phyloP scores from a whole-genome alignment of 2,888 invertebrate species.

The Acanthococcus lagerstroemiae region DNA sequence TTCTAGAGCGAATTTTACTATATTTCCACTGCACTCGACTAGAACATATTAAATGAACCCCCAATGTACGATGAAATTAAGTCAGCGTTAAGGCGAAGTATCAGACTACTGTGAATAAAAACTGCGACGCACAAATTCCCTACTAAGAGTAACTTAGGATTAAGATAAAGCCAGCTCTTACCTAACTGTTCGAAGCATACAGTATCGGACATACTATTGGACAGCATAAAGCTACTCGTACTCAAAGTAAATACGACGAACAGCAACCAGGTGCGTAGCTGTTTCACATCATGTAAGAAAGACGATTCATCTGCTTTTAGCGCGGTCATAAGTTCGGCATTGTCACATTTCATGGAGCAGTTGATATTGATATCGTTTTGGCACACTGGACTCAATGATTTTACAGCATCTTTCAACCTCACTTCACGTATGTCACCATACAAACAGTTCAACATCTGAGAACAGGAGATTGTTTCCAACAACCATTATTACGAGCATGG shows the following conservation, averaged over 20 bases:
- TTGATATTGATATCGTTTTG: background rate
- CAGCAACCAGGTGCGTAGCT: constrained; percentile 16
- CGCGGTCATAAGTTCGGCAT: background rate
- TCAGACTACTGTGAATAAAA: no score
- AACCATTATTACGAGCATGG: no score
- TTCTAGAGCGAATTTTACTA: no score
- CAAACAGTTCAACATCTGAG: background rate
- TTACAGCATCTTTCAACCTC: background rate
- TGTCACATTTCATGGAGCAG: constrained; percentile 7
- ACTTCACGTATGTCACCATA: background rate
- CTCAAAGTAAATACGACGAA: constrained; percentile 4
- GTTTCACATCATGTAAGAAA: background rate
- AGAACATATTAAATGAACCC: no score
- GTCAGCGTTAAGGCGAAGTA: no score
- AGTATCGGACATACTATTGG: constrained; percentile 19
- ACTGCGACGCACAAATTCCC: no score
- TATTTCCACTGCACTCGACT: no score
- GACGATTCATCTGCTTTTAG: background rate
- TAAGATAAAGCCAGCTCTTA: background rate
- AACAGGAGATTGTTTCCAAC: no score
- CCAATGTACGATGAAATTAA: no score
- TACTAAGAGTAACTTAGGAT: background rate
- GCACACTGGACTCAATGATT: background rate
- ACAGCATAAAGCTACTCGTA: constrained; percentile 10
- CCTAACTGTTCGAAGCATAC: constrained; percentile 32